Evolutionary conservation across 2,888 invertebrate genomes (phyloP).

Genomic region (Volucella inflata): DNA sequence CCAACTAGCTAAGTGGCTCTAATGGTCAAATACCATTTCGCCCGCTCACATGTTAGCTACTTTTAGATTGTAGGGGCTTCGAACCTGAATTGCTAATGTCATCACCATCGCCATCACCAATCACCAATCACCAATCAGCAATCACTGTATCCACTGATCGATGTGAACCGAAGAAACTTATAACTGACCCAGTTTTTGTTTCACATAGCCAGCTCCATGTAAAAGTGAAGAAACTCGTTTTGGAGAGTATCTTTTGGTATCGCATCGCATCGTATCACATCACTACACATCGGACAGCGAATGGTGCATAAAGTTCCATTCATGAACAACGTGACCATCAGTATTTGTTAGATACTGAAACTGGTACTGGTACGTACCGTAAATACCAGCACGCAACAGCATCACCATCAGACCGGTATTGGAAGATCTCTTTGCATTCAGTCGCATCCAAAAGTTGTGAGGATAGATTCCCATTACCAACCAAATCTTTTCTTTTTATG

Average conservation of each 20-base stretch:
- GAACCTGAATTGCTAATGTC: conserved; percentile 49
- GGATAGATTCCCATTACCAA: conserved; percentile 34
- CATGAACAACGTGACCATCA: conserved; percentile 48
- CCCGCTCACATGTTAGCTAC: conserved; percentile 31
- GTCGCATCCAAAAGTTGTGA: neutral
- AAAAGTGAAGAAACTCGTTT: conserved; percentile 63
- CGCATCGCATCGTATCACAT: neutral
- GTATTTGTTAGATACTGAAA: neutral
- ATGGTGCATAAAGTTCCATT: conserved; percentile 50
- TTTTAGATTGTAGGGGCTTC: conserved; percentile 20
- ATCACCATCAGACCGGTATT: conserved; percentile 37
- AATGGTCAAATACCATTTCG: conserved; percentile 11
- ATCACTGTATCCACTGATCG: neutral
- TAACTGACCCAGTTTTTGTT: conserved; percentile 51
- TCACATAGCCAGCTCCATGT: conserved; percentile 1
- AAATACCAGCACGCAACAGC: neutral
- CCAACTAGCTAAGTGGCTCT: neutral
- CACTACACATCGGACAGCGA: neutral
- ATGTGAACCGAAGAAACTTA: conserved; percentile 41
- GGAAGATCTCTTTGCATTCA: conserved; percentile 23
- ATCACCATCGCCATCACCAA: conserved; percentile 3
- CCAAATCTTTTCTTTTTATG: neutral
- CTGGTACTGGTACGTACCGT: neutral
- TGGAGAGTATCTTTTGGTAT: conserved; percentile 4
- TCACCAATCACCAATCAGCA: neutral